Evolutionary conservation across 1,140 invertebrate species (phyloP), one percentile per base, ranked within the genome.

Genomic region (Archivesica marissinica): DNA sequence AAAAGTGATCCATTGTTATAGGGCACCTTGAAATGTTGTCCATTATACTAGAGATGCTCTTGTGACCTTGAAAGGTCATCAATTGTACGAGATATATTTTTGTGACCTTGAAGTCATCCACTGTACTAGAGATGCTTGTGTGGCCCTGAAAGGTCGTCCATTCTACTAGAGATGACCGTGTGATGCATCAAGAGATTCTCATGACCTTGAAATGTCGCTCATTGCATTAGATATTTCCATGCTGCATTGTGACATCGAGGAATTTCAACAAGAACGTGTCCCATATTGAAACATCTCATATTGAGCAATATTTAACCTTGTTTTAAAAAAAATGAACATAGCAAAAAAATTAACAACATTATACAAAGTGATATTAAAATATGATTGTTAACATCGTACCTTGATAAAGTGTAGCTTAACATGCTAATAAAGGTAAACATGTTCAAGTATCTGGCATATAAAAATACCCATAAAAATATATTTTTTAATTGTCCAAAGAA

Each of bases 241-340:
- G 6, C 3, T 66, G n/a, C 28, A 30, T 66, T 7, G 4, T 9
- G 15, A 23, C 17, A 13, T 7, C 28, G n/a, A 66, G 6, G 3
- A 9, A 13, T 33, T 13, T 7, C 4, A 54, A 4, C n/a, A 54
- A 9, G n/a, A n/a, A 13, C 4, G 25, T n/a, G 9, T 54, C n/a
- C n/a, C n/a, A 54, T n/a, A n/a, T 54, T 59, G 2, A 59, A 20
- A 11, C 33, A 9, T 30, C 11, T 9, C 28, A 64, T 17, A 17
- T 35, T 33, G 9, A 56, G 44, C 54, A 76, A n/a, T 54, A 76
- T 76, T 76, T 50, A 76, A 56, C 35, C 74, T 59, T 56, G 33
- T 76, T 75, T 75, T 59, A 23, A 1, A 2, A 39, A 39, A 76
- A 76, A 76, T 76, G 74, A 76, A 76, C 74, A 76, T 76, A 76